phyloP scores from a whole-genome alignment of 2,888 invertebrate genomes.

The Saturnia japonica region DNA sequence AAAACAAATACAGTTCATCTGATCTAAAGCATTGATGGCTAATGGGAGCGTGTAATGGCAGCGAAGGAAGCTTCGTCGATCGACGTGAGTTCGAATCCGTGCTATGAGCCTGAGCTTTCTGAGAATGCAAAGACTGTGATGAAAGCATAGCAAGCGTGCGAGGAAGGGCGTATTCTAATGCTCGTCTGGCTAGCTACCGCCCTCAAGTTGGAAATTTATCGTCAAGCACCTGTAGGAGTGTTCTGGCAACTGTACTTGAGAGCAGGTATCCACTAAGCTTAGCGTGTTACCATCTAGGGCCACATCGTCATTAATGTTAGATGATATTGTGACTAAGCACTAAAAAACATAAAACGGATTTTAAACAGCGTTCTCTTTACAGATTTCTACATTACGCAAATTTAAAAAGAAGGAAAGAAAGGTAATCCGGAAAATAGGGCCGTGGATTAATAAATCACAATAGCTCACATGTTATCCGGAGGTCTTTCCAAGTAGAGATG shows the following conservation, averaged over 20 bases:
- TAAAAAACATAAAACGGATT: not conserved
- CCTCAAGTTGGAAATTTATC: not conserved
- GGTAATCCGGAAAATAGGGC: not conserved
- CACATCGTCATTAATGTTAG: not conserved
- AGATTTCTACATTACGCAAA: not conserved
- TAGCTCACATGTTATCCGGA: slow-evolving; percentile 45
- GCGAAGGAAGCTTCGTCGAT: too few relatives aligned
- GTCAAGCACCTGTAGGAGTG: not conserved
- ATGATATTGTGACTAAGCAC: not conserved
- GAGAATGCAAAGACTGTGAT: too few relatives aligned
- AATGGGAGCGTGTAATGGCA: too few relatives aligned
- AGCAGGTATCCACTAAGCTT: not conserved
- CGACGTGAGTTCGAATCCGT: too few relatives aligned
- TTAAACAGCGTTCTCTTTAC: not conserved
- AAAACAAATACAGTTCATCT: too few relatives aligned
- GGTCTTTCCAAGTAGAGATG: slow-evolving; percentile 65
- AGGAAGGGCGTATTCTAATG: too few relatives aligned
- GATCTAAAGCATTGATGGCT: too few relatives aligned
- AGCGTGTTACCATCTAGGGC: not conserved
- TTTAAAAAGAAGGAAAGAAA: not conserved
- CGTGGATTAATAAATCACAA: not conserved
- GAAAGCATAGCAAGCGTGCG: too few relatives aligned
- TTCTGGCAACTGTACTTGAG: not conserved
- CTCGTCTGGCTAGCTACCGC: too few relatives aligned
- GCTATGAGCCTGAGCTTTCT: too few relatives aligned